phyloP scores from a whole-genome alignment of 2,797 vertebrate genomes.

The Iguana delicatissima region DNA sequence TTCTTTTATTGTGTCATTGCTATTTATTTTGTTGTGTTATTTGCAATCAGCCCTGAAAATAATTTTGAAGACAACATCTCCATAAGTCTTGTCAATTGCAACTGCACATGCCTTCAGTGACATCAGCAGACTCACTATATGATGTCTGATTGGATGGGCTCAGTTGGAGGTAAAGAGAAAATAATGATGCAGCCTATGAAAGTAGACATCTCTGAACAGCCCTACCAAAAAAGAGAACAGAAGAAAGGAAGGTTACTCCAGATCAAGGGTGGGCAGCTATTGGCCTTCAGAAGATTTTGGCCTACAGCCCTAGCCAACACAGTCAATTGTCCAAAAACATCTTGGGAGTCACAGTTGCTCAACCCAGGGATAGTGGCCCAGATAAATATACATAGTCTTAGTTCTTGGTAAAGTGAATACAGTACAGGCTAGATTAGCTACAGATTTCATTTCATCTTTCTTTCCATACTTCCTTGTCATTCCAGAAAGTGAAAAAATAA shows the following conservation, averaged over 20 bases:
- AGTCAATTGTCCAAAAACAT: background rate
- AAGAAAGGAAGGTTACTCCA: background rate
- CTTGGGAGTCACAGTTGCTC: background rate
- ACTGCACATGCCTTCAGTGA: no score
- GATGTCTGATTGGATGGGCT: no score
- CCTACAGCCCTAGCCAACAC: background rate
- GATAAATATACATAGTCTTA: slow-evolving; percentile 63
- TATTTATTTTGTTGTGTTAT: no score
- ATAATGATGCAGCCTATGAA: background rate
- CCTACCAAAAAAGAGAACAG: no score
- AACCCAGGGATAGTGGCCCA: slow-evolving; percentile 44
- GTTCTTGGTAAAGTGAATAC: slow-evolving; percentile 75
- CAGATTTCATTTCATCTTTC: slow-evolving; percentile 80
- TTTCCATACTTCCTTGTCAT: slow-evolving; percentile 79
- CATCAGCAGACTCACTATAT: no score
- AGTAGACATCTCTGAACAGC: background rate
- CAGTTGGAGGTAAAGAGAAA: no score
- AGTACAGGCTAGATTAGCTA: slow-evolving; percentile 68
- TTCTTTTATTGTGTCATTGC: no score
- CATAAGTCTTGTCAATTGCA: no score
- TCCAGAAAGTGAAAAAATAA: slow-evolving; percentile 80
- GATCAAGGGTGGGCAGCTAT: background rate
- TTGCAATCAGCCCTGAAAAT: no score
- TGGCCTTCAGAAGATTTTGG: background rate
- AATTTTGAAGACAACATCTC: no score